phyloP scores from a whole-genome alignment of 2,113 vertebrate genomes.

The Etia nguti region DNA sequence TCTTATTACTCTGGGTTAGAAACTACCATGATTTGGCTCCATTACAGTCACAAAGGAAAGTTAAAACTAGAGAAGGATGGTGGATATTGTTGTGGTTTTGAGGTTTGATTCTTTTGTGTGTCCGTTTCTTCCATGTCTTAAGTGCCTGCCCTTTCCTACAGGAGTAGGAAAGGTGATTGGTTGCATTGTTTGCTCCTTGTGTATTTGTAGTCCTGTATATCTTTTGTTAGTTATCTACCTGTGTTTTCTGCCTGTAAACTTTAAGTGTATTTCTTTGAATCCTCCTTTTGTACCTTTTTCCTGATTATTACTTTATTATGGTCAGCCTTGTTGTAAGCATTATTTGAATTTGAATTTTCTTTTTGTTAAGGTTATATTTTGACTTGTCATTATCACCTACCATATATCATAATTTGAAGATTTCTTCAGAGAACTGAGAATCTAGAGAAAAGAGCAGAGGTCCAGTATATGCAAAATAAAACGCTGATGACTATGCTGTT shows the following conservation, averaged over 20 bases:
- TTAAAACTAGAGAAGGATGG: background rate
- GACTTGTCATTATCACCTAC: background rate
- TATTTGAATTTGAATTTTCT: background rate
- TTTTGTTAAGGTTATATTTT: background rate
- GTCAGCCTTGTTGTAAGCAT: background rate
- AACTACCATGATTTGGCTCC: background rate
- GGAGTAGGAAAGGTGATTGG: background rate
- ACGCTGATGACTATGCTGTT: background rate
- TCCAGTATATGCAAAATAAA: background rate
- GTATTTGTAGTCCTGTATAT: background rate
- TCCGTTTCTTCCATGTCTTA: background rate
- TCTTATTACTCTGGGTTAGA: constrained; percentile 8
- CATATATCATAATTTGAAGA: background rate
- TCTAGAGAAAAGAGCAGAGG: background rate
- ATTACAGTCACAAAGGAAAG: background rate
- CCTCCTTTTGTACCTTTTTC: background rate
- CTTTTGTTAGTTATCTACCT: background rate
- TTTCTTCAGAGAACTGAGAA: background rate
- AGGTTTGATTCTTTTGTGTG: background rate
- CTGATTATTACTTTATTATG: background rate
- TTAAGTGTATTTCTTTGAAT: background rate
- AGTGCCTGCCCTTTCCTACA: background rate
- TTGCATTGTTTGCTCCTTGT: background rate
- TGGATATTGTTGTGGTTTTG: background rate
- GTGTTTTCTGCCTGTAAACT: background rate